Base-by-base conservation (phyloP, 1,140 invertebrate genomes). In the Trichomalopsis sarcophagae region DNA sequence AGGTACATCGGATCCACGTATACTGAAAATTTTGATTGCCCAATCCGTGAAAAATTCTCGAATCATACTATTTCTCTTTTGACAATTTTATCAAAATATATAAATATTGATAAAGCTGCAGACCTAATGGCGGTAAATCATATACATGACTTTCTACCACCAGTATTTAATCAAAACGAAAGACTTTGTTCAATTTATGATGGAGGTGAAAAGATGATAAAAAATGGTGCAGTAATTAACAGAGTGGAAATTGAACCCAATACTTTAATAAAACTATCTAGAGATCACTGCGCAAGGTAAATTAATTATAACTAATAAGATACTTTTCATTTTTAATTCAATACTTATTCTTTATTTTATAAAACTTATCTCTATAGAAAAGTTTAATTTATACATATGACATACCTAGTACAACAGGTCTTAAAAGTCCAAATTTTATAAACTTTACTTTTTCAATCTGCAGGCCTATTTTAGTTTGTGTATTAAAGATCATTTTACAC, bases 91-190 rank as follows among this genome's bases (percentile, higher is more conserved):
- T 91, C 95, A 33, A 77, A 86, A 55, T 93, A 96, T 89, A 91
- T 96, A 13, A 95, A 97, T 30, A 91, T 98, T 69, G 97, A 99
- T 93, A 93, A 95, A 33, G 97, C 96, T 76, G 97, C 96, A 27
- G 98, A 99, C 93, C 95, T 97, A 92, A 94, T 98, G 93, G 96
- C 95, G 2, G 97, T 96, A 88, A 94, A 95, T 84, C 97, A 96
- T 86, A 96, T 98, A 86, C 96, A 97, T 88, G 97, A 97, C 92
- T 96, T 96, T n/a, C 90, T 99, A 75, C 98, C 98, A 2, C 98
- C 98, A 0, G 93, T 95, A 62, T 90, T 98, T 0, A 94, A 93
- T 68, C 90, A 95, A 87, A 91, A 93, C 73, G 97, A 98, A 91
- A 94, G 94, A 85, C 86, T 91, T 2, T 94, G 95, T 86, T 97